Conservation (phyloP, 64 coral and sea anemone genomes). For the Cladopsammia gracilis region DNA sequence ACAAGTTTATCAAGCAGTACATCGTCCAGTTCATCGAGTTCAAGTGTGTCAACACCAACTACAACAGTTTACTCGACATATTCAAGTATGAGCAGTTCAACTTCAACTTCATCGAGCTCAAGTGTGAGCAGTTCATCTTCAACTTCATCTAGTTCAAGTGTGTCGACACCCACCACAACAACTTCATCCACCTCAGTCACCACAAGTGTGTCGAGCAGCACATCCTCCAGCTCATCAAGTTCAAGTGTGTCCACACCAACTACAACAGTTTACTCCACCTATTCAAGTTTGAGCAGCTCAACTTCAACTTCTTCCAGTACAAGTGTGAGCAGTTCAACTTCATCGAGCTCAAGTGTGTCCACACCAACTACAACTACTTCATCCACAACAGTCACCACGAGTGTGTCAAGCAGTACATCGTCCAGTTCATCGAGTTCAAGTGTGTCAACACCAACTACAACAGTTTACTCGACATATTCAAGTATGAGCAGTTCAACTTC, state of each 20-base stretch:
- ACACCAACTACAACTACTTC: slow-evolving; percentile 26
- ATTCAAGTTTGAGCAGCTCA: not conserved
- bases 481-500: not conserved
- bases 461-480: not conserved
- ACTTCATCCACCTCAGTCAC: not conserved
- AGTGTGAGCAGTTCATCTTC: not conserved
- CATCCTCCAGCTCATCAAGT: not conserved
- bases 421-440: not conserved
- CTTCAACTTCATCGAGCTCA: not conserved
- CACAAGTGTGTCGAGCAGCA: slow-evolving; percentile 9
- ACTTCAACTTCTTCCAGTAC: not conserved
- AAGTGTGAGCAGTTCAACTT: not conserved
- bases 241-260: slow-evolving; percentile 2
- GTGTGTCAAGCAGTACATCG: slow-evolving; percentile 24
- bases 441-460: slow-evolving; percentile 49
- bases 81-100: not conserved
- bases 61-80: slow-evolving; percentile 39
- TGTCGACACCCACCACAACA: slow-evolving; percentile 14
- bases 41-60: slow-evolving; percentile 7
- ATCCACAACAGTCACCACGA: not conserved
- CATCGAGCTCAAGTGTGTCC: slow-evolving; percentile 12
- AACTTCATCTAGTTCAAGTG: not conserved
- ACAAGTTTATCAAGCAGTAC: slow-evolving; percentile 16
- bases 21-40: not conserved
- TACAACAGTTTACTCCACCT: not conserved